phyloP scores from a whole-genome alignment of 2,888 invertebrate genomes.

The Andrena fulva region DNA sequence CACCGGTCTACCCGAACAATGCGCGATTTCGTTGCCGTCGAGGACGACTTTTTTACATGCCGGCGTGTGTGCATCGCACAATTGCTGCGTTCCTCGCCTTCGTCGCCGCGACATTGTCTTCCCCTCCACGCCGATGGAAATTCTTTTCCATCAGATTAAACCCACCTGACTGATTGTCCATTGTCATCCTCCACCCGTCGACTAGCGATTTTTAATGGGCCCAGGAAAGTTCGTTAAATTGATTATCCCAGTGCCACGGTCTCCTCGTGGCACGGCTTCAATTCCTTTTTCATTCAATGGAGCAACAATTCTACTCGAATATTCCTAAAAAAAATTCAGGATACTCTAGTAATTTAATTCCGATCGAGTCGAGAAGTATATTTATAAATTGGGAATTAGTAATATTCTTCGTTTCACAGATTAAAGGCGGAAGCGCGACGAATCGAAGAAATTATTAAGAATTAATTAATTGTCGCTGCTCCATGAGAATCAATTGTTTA shows the following conservation, averaged over 20 bases:
- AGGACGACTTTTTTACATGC: slow-evolving; percentile 69
- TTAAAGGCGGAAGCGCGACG: too few relatives aligned
- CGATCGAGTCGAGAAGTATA: too few relatives aligned
- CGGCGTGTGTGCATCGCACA: slow-evolving; percentile 51
- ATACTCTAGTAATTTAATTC: too few relatives aligned
- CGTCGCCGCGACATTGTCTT: slow-evolving; percentile 47
- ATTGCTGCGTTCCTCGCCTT: slow-evolving; percentile 45
- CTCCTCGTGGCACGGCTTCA: neutral
- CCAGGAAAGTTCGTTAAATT: slow-evolving; percentile 14
- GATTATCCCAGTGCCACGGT: slow-evolving; percentile 1
- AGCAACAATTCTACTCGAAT: neutral
- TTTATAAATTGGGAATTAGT: too few relatives aligned
- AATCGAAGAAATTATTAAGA: too few relatives aligned
- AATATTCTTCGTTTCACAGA: too few relatives aligned
- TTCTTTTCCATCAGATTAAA: slow-evolving; percentile 22
- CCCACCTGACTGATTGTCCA: slow-evolving; percentile 29
- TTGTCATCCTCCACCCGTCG: slow-evolving; percentile 15
- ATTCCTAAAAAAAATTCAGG: too few relatives aligned
- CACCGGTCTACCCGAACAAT: slow-evolving; percentile 81
- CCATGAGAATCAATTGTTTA: too few relatives aligned
- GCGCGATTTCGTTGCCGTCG: slow-evolving; percentile 74
- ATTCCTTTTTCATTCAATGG: neutral
- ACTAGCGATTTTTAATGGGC: slow-evolving; percentile 13
- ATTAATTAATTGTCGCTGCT: too few relatives aligned
- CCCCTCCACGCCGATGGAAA: slow-evolving; percentile 17